These are phyloP conservation scores for Cisticola juncidis DNA, from an alignment of 2,113 vertebrate genomes.

Conservation along the genomic window DNA sequence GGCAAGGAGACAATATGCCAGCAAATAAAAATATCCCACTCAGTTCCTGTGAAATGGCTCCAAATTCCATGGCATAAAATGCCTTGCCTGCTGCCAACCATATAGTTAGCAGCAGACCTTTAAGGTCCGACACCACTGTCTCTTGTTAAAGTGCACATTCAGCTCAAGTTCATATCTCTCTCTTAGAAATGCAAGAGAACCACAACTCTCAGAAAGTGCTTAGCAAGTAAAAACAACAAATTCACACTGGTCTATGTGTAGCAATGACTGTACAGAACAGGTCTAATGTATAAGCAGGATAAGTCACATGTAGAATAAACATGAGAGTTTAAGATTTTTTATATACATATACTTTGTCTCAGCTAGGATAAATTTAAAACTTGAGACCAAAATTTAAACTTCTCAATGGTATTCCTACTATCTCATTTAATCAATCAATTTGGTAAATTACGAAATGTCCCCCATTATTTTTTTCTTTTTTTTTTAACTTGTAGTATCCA, in stretches of 20 bases:
- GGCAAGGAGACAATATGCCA: neutral
- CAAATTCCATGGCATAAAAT: neutral
- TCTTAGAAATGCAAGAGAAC: neutral
- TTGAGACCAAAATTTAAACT: neutral
- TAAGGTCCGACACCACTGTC: neutral
- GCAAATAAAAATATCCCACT: neutral
- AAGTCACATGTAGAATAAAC: neutral
- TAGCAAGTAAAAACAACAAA: neutral
- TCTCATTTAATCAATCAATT: neutral
- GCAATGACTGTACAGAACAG: neutral
- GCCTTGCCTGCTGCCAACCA: neutral
- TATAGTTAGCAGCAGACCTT: neutral
- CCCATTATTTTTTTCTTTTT: rapidly evolving
- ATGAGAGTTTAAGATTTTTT: neutral
- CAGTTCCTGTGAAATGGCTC: neutral
- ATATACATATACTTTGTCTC: neutral
- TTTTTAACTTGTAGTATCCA: neutral
- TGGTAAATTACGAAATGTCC: neutral
- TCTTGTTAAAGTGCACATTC: rapidly evolving
- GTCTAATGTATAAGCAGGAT: neutral
- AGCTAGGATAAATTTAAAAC: neutral
- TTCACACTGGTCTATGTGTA: neutral
- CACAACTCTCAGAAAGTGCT: neutral
- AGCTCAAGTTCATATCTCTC: neutral
- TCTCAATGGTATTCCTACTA: neutral